phyloP scores from a whole-genome alignment of 2,113 vertebrate species.

The Cygnus buccinator region DNA sequence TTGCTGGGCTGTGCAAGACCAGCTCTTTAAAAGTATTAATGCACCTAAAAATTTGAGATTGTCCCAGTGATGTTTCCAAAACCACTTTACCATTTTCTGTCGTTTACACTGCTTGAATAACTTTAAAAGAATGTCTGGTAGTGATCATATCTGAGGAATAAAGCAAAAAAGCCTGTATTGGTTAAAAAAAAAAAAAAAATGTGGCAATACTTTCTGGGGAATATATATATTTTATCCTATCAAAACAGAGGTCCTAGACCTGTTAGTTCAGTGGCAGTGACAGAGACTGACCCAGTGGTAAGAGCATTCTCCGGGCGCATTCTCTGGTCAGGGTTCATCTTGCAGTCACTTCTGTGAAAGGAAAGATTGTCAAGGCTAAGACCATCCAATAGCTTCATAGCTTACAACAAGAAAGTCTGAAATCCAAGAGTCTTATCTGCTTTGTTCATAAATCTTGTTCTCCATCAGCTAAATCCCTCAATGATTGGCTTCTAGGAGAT shows the following conservation, averaged over 20 bases:
- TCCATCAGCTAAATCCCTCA: background rate
- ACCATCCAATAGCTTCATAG: background rate
- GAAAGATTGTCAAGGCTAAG: background rate
- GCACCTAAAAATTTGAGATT: background rate
- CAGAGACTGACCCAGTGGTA: background rate
- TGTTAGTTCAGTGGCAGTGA: background rate
- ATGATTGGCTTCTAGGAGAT: background rate
- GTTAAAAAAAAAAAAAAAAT: background rate
- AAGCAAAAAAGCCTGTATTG: background rate
- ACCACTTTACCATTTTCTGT: background rate
- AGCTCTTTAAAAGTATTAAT: background rate
- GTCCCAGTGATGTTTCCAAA: background rate
- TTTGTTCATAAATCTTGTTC: constrained; percentile 10
- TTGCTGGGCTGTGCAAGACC: background rate
- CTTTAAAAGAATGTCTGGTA: background rate
- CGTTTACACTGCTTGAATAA: background rate
- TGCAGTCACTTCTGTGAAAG: background rate
- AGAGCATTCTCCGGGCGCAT: background rate
- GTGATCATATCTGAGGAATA: background rate
- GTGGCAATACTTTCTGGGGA: background rate
- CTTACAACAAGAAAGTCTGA: background rate
- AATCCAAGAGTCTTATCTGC: background rate
- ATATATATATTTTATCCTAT: background rate
- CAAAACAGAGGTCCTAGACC: background rate
- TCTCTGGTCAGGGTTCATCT: background rate